Evolutionary conservation across 1,140 invertebrate species (phyloP), one percentile per base, ranked within the genome.

Genomic region (Solenopsis invicta): DNA sequence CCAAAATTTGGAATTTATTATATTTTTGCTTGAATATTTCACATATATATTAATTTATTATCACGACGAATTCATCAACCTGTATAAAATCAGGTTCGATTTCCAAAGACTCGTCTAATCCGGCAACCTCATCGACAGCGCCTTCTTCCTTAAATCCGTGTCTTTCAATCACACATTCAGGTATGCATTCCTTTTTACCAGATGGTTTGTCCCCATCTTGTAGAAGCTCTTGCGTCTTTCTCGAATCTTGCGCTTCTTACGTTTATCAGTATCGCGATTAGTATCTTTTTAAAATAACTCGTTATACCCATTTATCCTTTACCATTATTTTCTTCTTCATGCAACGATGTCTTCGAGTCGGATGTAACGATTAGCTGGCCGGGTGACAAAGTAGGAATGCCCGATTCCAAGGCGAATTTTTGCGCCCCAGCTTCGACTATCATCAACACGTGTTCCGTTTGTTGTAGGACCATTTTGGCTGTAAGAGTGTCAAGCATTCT

Each of bases 361-460:
- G 4, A 9, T 0, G 21, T 67, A 16, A 67, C 24, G 12, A 54
- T 72, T 16, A 91, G 45, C 16, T 34, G 69, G 29, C 78, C 80
- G 2, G 88, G 66, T 13, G 74, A 48, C 34, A 92, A 85, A 34
- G 62, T 85, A 2, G 87, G 34, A 29, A 92, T 50, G 24, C 71
- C 69, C 6, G 64, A 52, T 29, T 88, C 85, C 12, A 66, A 41
- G 2, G 87, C 91, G 13, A 92, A 75, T 9, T 82, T 92, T 54
- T 90, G 77, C 2, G 90, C 90, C 34, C 90, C 91, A 10, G 75
- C 88, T 69, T 92, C 91, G 0, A 92, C 90, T 48, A 93, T 80
- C 34, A 93, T 80, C 34, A 92, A 29, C 10, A 91, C 56, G 9
- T 91, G 90, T 37, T 87, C 74, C 10, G 89, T 91, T 9, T 91